phyloP scores from a whole-genome alignment of 2,888 invertebrate genomes.

The Harpalus rubripes region DNA sequence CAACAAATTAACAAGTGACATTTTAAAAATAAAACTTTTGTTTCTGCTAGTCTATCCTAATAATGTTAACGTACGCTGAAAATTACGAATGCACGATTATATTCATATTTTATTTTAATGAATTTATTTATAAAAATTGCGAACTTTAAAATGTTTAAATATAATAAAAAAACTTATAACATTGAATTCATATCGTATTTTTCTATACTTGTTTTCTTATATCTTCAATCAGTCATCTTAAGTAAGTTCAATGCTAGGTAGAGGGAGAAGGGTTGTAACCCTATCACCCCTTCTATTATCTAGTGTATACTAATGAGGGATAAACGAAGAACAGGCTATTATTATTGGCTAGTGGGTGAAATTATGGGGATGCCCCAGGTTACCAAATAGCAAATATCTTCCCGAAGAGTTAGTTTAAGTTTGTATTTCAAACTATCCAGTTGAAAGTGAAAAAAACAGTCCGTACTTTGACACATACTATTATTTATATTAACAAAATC shows the following conservation, averaged over 20 bases:
- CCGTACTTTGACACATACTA: constrained; percentile 16
- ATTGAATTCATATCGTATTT: not conserved
- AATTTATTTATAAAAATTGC: no score
- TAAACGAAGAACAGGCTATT: constrained; percentile 3
- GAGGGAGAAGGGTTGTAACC: not conserved
- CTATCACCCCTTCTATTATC: not conserved
- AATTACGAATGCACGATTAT: no score
- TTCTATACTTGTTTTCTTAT: not conserved
- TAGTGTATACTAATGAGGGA: not conserved
- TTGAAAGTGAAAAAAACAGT: not conserved
- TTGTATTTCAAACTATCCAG: not conserved
- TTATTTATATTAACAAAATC: no score
- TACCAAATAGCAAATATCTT: not conserved
- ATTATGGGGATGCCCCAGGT: constrained; percentile 10
- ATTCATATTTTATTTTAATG: no score
- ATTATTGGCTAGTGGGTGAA: not conserved
- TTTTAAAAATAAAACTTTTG: no score
- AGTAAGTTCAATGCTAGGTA: not conserved
- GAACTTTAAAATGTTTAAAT: no score
- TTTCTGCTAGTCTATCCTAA: no score
- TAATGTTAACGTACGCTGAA: no score
- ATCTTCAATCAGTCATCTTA: not conserved
- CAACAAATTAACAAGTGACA: no score
- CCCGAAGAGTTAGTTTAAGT: not conserved
- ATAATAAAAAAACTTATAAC: no score